phyloP scores from a whole-genome alignment of 2,797 vertebrate genomes.

The Crenuchus spilurus region DNA sequence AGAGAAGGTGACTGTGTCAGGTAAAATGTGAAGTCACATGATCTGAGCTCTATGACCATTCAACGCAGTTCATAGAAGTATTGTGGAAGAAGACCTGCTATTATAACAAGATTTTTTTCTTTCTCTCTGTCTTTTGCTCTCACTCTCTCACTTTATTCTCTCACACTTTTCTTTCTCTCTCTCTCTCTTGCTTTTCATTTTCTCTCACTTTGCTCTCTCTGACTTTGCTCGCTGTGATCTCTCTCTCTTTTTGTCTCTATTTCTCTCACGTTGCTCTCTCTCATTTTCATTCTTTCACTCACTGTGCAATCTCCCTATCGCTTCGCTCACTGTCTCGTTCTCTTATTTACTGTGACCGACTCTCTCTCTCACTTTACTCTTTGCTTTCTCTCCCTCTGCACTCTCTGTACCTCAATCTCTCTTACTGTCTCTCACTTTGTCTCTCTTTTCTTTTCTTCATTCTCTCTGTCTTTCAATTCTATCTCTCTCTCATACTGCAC shows the following conservation, averaged over 20 bases:
- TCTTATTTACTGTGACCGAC: background rate
- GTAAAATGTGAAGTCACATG: conserved; percentile 11
- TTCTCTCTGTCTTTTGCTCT: background rate
- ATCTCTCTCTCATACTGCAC: background rate
- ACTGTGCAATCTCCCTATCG: background rate
- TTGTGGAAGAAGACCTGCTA: background rate
- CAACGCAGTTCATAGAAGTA: background rate
- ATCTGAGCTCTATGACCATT: background rate
- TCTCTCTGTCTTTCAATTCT: background rate
- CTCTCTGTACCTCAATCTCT: too few relatives aligned
- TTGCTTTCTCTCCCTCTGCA: too few relatives aligned
- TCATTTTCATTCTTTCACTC: background rate
- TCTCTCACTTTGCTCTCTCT: background rate
- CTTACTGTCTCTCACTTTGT: background rate
- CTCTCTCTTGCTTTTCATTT: background rate
- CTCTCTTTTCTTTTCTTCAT: conserved; percentile 16
- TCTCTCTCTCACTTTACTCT: background rate
- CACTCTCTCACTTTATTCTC: conserved; percentile 2
- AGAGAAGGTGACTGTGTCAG: background rate
- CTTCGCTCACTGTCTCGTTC: background rate
- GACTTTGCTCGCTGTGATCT: background rate
- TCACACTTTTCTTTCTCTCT: background rate
- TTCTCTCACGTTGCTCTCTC: conserved; percentile 2
- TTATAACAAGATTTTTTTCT: background rate
- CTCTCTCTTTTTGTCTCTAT: background rate